Base-by-base conservation (phyloP, 2,797 vertebrate species). In the Sebastes kiyomatsui region DNA sequence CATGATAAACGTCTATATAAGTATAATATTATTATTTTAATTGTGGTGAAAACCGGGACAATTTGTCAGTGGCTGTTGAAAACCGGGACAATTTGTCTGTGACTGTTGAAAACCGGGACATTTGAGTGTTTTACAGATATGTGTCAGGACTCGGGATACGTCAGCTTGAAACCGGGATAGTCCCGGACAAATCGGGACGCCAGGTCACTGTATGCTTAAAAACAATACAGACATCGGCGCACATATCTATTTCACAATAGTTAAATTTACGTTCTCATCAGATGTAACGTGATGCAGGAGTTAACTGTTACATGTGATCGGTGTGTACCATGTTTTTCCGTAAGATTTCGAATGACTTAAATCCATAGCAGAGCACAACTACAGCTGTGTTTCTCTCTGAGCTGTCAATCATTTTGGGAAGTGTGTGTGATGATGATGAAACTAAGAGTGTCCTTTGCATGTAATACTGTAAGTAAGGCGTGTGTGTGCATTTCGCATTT, bases 361-460 rank as follows among this genome's bases (percentile, higher is more conserved):
- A 82, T 80, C 79, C 80, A 66, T 2, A 60, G 66, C 82, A 20
- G n/a, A 64, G 80, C 20, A 85, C 64, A 83, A 65, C 72, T 77
- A 68, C 61, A 66, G 83, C 65, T 67, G 61, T 49, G 81, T 85
- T 62, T 82, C 30, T 77, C 52, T 86, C 46, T 4, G 80, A 76
- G 67, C 4, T 82, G 90, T 80, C 83, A 89, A 56, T 90, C 79
- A 85, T 54, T 59, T 56, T 18, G 12, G 32, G 27, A 69, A 25
- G 78, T 23, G 66, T 56, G n/a, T 38, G 55, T 42, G 61, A 38
- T 22, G 13, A 32, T 64, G 62, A 9, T 52, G 46, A 52, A 20
- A 52, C 46, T 52, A 46, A 46, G 46, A 52, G 18, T 52, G 46
- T 52, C 46, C 46, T n/a, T 52, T 16, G 20, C 46, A 20, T 52